A percentile compares a stretch with the other conserved stretches of the same genome.
Conservation (phyloP, 1,140 invertebrate species). For the Mercenaria mercenaria region DNA sequence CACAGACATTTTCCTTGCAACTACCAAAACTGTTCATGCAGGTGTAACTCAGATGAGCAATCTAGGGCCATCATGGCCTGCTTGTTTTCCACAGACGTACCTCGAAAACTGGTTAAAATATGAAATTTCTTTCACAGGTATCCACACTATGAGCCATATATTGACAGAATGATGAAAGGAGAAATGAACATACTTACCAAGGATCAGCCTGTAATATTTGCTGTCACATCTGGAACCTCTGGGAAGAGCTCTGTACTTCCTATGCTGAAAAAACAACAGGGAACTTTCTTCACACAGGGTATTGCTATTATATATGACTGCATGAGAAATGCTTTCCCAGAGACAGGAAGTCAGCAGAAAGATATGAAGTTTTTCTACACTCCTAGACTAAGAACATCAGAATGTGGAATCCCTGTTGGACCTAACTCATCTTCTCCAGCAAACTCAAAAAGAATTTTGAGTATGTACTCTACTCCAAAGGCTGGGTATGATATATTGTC, state of each 20-base stretch:
- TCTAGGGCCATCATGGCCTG: too few species aligned
- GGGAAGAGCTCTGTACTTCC: slow-evolving; percentile 82
- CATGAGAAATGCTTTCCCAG: slow-evolving; percentile 77
- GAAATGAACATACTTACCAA: slow-evolving; percentile 79
- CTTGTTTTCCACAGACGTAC: too few species aligned
- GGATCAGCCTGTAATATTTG: slow-evolving; percentile 79
- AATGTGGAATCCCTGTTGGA: slow-evolving; percentile 80
- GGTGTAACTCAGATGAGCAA: too few species aligned
- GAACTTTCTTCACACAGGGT: slow-evolving; percentile 82
- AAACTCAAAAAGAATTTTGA: slow-evolving; percentile 81
- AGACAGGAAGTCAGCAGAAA: slow-evolving; percentile 76
- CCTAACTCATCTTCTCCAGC: slow-evolving; percentile 84
- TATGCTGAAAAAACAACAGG: slow-evolving; percentile 77
- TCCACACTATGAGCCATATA: slow-evolving; percentile 80
- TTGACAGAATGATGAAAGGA: slow-evolving; percentile 81
- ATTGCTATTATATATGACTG: slow-evolving; percentile 77
- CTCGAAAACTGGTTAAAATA: too few species aligned
- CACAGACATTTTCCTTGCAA: too few species aligned
- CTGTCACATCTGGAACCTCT: slow-evolving; percentile 85
- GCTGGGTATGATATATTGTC: slow-evolving; percentile 80
- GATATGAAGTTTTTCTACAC: slow-evolving; percentile 84
- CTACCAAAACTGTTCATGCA: too few species aligned
- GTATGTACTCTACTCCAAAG: slow-evolving; percentile 82
- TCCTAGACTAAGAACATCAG: slow-evolving; percentile 78
- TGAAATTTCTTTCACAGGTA: slow-evolving; percentile 62